phyloP scores from a whole-genome alignment of 2,888 invertebrate genomes.

The Sisyra nigra region DNA sequence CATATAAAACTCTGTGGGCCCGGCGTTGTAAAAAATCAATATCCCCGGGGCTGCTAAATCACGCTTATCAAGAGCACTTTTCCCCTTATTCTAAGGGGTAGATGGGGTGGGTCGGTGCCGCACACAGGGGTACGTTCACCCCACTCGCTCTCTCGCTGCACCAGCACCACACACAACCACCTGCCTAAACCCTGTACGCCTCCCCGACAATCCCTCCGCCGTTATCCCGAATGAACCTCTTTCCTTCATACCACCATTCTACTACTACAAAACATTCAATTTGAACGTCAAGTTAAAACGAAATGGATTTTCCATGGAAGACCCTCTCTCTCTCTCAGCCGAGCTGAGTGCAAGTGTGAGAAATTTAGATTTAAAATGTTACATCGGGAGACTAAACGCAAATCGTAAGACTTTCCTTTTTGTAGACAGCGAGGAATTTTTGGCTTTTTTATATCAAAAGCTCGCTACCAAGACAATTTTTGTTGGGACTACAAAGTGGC shows the following conservation, averaged over 20 bases:
- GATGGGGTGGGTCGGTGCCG: constrained; percentile 18
- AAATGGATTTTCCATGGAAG: constrained; percentile 37
- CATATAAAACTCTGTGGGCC: constrained; percentile 26
- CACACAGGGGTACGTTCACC: constrained; percentile 25
- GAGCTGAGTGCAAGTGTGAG: constrained; percentile 23
- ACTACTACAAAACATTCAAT: constrained; percentile 40
- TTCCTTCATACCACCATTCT: no score
- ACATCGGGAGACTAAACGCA: no score
- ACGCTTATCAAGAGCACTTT: constrained; percentile 41
- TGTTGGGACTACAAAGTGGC: no score
- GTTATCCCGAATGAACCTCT: neutral
- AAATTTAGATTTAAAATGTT: constrained; percentile 31
- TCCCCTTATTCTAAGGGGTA: constrained; percentile 19
- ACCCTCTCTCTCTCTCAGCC: constrained; percentile 18
- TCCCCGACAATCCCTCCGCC: constrained; percentile 21
- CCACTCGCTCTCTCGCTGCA: constrained; percentile 25
- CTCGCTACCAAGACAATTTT: no score
- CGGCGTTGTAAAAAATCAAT: constrained; percentile 29
- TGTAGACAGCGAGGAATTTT: no score
- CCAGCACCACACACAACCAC: constrained; percentile 11
- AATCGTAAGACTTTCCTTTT: no score
- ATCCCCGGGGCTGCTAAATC: constrained; percentile 64
- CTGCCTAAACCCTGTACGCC: constrained; percentile 35
- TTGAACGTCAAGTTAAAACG: constrained; percentile 40
- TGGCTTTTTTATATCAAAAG: no score